A percentile compares a stretch with the other conserved stretches of the same genome.
Conservation (phyloP, 2,797 vertebrate species). For the Pelobates cultripes region DNA sequence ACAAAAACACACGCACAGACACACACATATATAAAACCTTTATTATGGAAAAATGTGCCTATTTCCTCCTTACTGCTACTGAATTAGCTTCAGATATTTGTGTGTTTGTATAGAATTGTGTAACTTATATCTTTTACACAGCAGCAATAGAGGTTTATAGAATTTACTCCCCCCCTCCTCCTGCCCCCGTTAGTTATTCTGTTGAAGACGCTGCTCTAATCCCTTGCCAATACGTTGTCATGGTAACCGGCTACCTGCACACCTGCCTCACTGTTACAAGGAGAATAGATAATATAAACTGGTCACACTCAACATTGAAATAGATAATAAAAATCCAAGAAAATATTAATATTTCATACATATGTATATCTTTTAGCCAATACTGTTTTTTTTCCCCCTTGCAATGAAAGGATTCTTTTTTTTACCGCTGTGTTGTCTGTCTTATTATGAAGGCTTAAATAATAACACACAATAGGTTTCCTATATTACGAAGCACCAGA, state of each 20-base stretch:
- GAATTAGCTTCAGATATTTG: constrained; percentile 32
- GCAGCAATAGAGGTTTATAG: constrained; percentile 50
- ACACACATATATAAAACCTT: constrained; percentile 22
- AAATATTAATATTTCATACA: constrained; percentile 77
- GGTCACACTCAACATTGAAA: constrained; percentile 71
- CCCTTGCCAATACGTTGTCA: constrained; percentile 76
- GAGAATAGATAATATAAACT: constrained; percentile 67
- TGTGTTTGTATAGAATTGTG: constrained; percentile 39
- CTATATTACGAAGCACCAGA: constrained; percentile 29
- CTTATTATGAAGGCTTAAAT: constrained; percentile 45
- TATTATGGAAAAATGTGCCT: constrained; percentile 33
- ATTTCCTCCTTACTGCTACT: constrained; percentile 35
- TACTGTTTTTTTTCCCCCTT: constrained; percentile 18
- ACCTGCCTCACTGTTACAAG: constrained; percentile 72
- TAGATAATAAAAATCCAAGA: constrained; percentile 71
- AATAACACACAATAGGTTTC: constrained; percentile 49
- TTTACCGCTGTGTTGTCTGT: constrained; percentile 26
- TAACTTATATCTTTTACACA: constrained; percentile 52
- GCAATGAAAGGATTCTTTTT: constrained; percentile 25
- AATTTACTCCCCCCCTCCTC: constrained; percentile 10
- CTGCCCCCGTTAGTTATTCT: constrained; percentile 25
- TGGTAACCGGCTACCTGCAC: constrained; percentile 82
- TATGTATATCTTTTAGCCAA: constrained; percentile 65
- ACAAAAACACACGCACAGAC: not conserved
- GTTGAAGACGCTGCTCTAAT: constrained; percentile 68